These are phyloP conservation scores for Pachymerium ferrugineum DNA, from an alignment of 2,888 invertebrate species.

Conservation along the genomic window DNA sequence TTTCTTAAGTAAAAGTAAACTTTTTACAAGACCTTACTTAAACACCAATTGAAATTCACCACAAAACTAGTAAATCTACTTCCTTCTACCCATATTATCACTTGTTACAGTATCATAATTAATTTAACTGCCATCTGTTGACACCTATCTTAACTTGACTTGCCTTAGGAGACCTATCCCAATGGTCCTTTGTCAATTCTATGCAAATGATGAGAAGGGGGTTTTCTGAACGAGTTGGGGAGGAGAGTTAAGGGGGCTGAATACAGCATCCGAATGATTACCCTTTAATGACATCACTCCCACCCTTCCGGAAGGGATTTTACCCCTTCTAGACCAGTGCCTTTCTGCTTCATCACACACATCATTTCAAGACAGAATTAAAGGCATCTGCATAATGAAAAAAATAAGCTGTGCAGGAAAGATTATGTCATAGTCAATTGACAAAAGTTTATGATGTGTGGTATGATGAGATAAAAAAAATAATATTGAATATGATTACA, in stretches of 20 bases:
- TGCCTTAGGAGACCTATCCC: conserved; percentile 9
- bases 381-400: conserved; percentile 23
- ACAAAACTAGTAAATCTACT: no score
- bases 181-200: conserved; percentile 9
- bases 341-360: conserved; percentile 24
- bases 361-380: conserved; percentile 25
- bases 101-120: not conserved
- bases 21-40: no score
- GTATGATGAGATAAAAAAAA: conserved; percentile 24
- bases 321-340: conserved; percentile 21
- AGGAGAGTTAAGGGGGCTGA: not conserved
- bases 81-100: not conserved
- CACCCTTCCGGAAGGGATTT: conserved; percentile 22
- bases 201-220: conserved; percentile 23
- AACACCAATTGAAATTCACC: no score
- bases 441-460: conserved; percentile 27
- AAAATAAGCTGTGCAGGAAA: conserved; percentile 14
- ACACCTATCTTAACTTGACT: conserved; percentile 16
- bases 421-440: conserved; percentile 22
- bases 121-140: conserved; percentile 16
- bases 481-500: not conserved
- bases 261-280: conserved; percentile 20
- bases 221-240: conserved; percentile 3
- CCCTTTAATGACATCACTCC: conserved; percentile 26
- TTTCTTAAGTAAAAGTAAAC: no score